Base-by-base conservation (phyloP, 1,140 invertebrate species). In the Aphidius ervi region DNA sequence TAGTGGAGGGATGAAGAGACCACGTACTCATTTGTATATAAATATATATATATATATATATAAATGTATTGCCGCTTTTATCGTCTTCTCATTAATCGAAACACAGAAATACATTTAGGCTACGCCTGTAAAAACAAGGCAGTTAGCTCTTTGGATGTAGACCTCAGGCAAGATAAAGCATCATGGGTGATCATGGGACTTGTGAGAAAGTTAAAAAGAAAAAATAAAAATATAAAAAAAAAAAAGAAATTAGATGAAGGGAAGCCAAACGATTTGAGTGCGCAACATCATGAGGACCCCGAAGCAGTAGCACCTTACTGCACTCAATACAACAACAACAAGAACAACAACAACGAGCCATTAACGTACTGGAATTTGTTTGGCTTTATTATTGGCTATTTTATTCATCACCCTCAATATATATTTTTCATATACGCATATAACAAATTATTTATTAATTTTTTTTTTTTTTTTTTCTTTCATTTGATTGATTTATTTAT, bases 101-200 rank as follows among this genome's bases (percentile, higher is more conserved):
- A 62, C 60, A 62, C 55, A 62, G 60, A 62, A 62, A 62, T 43
- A 62, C 60, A 62, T 62, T 62, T 57, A 62, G 60, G 48, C 53
- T 56, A 56, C 47, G 60, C 47, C 45, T 57, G 55, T 62, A 62
- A 62, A 62, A 62, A 62, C 55, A 62, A 42, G 54, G 53, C 48
- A 57, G 55, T 57, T 58, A 58, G 56, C 56, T 62, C 46, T 57
- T 46, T 47, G 46, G 54, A 57, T 57, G 48, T 57, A 62, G 54
- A 62, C 55, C 55, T 57, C 46, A 50, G 55, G 54, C 47, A 50
- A 62, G 60, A 57, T 57, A 62, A 57, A 54, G 58, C 53, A 58
- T 58, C 23, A 58, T 47, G 56, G 45, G 46, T 58, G 54, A 48
- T 47, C 16, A 57, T 62, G 55, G 39, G 52, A 54, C 52, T 37